Evolutionary conservation across 2,888 invertebrate genomes (phyloP), one percentile per base, ranked within the genome.

Genomic region (Agelastica alni): DNA sequence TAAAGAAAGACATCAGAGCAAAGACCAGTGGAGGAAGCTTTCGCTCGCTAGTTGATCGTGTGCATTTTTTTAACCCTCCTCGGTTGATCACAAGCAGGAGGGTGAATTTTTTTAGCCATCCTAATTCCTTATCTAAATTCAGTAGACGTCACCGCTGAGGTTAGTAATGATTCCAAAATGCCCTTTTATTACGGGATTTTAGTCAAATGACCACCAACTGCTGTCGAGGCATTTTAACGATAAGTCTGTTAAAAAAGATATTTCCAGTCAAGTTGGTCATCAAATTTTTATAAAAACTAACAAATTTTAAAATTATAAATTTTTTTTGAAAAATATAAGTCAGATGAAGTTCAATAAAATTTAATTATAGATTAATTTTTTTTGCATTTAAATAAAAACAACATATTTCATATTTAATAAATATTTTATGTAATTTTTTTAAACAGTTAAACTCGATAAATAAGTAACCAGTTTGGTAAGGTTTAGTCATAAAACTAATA

Each of bases 61-160:
- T 32, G 53, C 34, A 44, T 54, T 54, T 45, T 43, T 37, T 46
- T 30, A 48, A 42, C 43, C 48, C 37, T 49, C 53, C 36, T 49
- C 43, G 18, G 14, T 31, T 30, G 16, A 28, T 28, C 28, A 12
- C 14, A 49, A 22, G 10, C 17, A 20, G 18, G 58, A 51, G 56
- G 54, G 53, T 48, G 47, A 46, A 43, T 48, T 58, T 60, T 49
- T 60, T 60, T 47, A 22, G 30, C 13, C 45, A 16, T 47, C 51
- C 55, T 60, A 58, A 60, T 58, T 53, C 58, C 58, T 60, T 51
- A 60, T 60, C 58, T 56, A 56, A 60, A 60, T 60, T 60, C 60
- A 58, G 42, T 36, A 28, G 45, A 51, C 51, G 58, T 60, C 51
- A 55, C 56, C 22, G 56, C 31, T 45, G 55, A 47, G 60, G 58